phyloP scores from a whole-genome alignment of 2,113 vertebrate genomes.

The Heloderma charlesbogerti region DNA sequence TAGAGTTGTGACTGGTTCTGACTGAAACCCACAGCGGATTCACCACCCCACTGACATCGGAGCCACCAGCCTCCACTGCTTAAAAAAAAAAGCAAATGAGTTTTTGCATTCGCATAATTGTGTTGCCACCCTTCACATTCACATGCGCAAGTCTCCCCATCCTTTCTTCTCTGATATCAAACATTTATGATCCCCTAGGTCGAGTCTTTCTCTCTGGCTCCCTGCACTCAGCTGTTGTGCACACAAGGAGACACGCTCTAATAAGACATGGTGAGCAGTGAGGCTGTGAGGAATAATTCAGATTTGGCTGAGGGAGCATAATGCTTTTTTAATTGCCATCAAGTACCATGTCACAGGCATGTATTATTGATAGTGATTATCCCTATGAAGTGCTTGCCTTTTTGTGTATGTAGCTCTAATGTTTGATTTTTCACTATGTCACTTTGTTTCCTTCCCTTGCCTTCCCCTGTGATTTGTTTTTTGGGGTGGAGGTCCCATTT shows the following conservation, averaged over 20 bases:
- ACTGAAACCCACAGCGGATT: no score
- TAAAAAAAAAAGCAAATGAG: no score
- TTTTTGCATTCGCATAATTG: conserved; percentile 27
- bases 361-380: conserved; percentile 76
- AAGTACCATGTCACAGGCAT: conserved; percentile 70
- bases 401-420: not conserved
- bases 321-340: conserved; percentile 79
- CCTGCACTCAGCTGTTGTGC: conserved; percentile 31
- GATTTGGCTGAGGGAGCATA: conserved; percentile 67
- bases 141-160: conserved; percentile 16
- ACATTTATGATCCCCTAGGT: conserved; percentile 64
- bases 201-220: conserved; percentile 43
- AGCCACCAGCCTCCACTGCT: no score
- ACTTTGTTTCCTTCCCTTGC: not conserved
- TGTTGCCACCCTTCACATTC: conserved; percentile 37
- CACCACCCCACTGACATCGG: no score
- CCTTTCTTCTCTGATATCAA: conserved; percentile 62
- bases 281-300: conserved; percentile 73
- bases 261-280: conserved; percentile 56
- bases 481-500: not conserved
- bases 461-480: not conserved
- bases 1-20: no score
- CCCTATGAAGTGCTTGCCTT: conserved; percentile 51
- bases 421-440: not conserved
- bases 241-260: conserved; percentile 51